A percentile compares a stretch with the other conserved stretches of the same genome.
These are phyloP conservation scores for Coregonus clupeaformis DNA, from an alignment of 2,113 vertebrate genomes.

Conservation along the genomic window DNA sequence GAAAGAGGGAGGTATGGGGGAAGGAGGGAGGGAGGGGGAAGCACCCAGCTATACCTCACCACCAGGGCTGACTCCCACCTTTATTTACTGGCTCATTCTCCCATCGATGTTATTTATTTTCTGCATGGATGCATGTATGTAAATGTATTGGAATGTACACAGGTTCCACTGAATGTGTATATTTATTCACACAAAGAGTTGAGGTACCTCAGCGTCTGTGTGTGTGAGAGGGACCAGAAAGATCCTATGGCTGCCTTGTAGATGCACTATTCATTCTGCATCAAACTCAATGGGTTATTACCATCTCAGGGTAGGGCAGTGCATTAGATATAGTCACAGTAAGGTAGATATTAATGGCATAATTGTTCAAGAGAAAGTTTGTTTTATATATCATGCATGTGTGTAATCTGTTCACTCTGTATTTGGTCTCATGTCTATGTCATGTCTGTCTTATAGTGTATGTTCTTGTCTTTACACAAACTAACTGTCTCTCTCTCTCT, in stretches of 20 bases:
- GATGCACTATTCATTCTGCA: constrained; percentile 44
- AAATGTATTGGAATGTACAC: constrained; percentile 61
- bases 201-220: constrained; percentile 33
- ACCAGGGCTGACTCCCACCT: background rate
- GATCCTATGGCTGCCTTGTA: background rate
- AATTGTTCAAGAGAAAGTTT: no score
- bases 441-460: no score
- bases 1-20: constrained; percentile 36
- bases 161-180: constrained; percentile 43
- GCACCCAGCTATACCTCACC: background rate
- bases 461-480: no score
- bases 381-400: no score
- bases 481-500: background rate
- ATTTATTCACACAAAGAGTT: constrained; percentile 43
- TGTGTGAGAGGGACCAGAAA: constrained; percentile 50
- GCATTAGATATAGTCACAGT: background rate
- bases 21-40: no score
- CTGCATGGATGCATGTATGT: constrained; percentile 69
- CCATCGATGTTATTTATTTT: constrained; percentile 41
- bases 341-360: no score
- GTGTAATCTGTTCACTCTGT: no score
- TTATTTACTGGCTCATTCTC: no score
- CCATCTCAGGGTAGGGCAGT: constrained; percentile 17
- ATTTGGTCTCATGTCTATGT: no score
- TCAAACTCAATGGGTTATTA: constrained; percentile 53